Evolutionary conservation across 2,888 invertebrate genomes (phyloP).

Genomic region (Dasysyrphus albostriatus): DNA sequence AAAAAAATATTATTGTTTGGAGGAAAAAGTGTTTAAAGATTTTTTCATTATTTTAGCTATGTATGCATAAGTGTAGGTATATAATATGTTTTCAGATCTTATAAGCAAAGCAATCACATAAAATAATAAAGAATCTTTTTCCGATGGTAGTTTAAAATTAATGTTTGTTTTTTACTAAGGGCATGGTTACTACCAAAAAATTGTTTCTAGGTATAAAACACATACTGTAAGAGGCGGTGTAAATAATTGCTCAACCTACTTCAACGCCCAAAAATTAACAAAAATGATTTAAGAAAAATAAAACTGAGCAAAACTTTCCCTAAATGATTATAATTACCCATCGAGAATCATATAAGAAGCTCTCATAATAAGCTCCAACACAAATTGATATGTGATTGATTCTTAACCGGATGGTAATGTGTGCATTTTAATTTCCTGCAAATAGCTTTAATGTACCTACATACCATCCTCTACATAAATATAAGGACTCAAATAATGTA

Average conservation of each 20-base stretch:
- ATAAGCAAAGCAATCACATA: no score
- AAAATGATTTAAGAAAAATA: constrained; percentile 23
- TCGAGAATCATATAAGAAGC: background rate
- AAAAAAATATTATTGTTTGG: no score
- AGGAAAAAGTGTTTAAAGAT: no score
- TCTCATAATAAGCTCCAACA: background rate
- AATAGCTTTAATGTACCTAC: constrained; percentile 48
- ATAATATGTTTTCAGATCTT: no score
- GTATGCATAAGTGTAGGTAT: no score
- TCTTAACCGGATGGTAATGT: background rate
- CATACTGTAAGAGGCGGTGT: constrained; percentile 1
- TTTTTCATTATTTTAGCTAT: no score
- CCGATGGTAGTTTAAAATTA: no score
- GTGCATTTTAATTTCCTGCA: constrained; percentile 40
- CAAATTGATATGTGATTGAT: constrained; percentile 52
- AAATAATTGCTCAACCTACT: constrained; percentile 37
- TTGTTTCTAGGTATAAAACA: background rate
- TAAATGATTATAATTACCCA: constrained; percentile 1
- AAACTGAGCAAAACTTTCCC: constrained; percentile 1
- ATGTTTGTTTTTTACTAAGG: no score
- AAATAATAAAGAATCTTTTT: no score
- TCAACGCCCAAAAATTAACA: constrained; percentile 28
- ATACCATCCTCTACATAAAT: background rate
- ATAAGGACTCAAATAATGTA: background rate
- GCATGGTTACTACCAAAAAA: background rate